phyloP scores from a whole-genome alignment of 2,888 invertebrate genomes.

The Nasonia oneida region DNA sequence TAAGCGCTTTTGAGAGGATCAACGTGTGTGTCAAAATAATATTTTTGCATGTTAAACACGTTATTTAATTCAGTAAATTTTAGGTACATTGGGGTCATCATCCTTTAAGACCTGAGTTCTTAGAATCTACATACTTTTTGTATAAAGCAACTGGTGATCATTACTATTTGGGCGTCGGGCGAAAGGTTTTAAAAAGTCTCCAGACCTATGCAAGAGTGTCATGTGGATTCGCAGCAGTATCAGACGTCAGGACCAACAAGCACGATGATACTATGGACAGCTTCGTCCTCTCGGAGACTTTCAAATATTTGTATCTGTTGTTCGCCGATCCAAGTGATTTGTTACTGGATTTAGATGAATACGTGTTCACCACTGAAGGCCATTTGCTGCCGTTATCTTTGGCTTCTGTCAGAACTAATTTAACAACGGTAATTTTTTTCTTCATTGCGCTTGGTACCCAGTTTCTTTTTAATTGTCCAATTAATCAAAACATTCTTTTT shows the following conservation, averaged over 20 bases:
- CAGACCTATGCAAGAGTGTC: conserved; percentile 95
- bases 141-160: conserved; percentile 97
- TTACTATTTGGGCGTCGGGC: conserved; percentile 96
- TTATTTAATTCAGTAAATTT: conserved; percentile 39
- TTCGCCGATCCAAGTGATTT: conserved; percentile 94
- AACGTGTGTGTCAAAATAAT: conserved; percentile 36
- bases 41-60: conserved; percentile 19
- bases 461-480: not conserved
- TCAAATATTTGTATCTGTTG: conserved; percentile 97
- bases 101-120: conserved; percentile 96
- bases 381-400: conserved; percentile 95
- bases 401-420: conserved; percentile 84
- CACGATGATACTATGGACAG: conserved; percentile 99
- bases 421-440: conserved; percentile 78
- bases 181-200: conserved; percentile 91
- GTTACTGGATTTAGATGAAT: conserved; percentile 90
- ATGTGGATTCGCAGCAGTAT: conserved; percentile 99
- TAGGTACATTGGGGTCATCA: conserved; percentile 99
- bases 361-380: conserved; percentile 96
- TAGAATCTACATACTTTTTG: conserved; percentile 98
- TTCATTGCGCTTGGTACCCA: not conserved
- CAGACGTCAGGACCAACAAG: conserved; percentile 93
- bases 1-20: conserved; percentile 32
- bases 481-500: not conserved
- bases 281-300: conserved; percentile 97